A percentile compares a stretch with the other conserved stretches of the same genome.
phyloP scores from a whole-genome alignment of 2,113 vertebrate genomes.

The Oophaga pumilio region DNA sequence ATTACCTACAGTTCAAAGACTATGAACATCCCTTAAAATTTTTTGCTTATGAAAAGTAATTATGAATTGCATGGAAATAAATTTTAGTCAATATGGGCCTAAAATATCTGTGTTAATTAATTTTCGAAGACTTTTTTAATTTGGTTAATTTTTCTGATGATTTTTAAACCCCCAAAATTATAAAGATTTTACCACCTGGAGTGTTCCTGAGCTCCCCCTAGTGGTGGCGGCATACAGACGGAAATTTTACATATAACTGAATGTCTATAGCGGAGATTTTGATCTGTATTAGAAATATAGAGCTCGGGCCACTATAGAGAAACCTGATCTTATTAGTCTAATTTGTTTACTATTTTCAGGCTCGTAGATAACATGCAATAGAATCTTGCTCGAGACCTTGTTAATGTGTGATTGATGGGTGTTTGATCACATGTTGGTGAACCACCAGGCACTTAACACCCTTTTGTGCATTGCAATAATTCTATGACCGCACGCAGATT shows the following conservation, averaged over 20 bases:
- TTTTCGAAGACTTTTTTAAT: background rate
- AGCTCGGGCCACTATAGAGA: background rate
- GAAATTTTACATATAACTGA: no score
- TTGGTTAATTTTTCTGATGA: no score
- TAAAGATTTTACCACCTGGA: background rate
- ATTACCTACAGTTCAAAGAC: constrained; percentile 45
- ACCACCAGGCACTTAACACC: background rate
- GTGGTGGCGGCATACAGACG: no score
- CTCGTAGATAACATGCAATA: no score
- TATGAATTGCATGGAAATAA: background rate
- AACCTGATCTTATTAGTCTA: background rate
- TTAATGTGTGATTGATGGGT: background rate
- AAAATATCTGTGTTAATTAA: background rate
- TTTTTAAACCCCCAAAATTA: background rate
- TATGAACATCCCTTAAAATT: background rate
- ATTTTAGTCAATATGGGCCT: background rate
- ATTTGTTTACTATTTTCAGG: no score
- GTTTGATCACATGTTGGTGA: background rate
- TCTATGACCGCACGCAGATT: background rate
- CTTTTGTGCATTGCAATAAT: background rate
- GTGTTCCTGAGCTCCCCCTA: no score
- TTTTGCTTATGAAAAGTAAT: constrained; percentile 18
- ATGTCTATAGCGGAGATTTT: background rate
- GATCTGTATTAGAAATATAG: background rate
- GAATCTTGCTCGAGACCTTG: no score